A percentile compares a stretch with the other conserved stretches of the same genome.
These are phyloP conservation scores for Leuciscus idus DNA, from an alignment of 2,113 vertebrate species.

Conservation along the genomic window DNA sequence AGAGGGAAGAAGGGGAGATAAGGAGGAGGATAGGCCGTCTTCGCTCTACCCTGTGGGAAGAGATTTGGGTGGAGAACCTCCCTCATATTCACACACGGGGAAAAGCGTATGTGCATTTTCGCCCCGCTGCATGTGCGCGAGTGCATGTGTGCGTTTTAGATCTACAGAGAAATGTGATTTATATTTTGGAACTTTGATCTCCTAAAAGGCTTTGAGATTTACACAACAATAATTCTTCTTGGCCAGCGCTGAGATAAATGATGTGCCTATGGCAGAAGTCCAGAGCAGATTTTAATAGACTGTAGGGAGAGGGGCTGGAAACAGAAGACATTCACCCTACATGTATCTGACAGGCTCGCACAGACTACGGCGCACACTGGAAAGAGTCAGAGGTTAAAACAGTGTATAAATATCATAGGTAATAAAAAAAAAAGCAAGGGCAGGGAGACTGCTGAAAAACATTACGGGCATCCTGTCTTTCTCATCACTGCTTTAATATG, in stretches of 20 bases:
- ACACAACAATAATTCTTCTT: constrained; percentile 76
- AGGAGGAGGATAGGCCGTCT: constrained; percentile 40
- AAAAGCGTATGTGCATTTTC: constrained; percentile 29
- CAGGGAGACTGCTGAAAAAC: constrained; percentile 43
- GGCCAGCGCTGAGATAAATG: constrained; percentile 73
- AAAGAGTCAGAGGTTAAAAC: constrained; percentile 47
- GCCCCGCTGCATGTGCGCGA: neutral
- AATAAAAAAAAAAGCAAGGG: constrained; percentile 57
- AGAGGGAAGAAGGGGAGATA: constrained; percentile 24
- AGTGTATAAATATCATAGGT: constrained; percentile 53
- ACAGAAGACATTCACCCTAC: constrained; percentile 54
- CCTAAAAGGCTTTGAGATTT: constrained; percentile 75
- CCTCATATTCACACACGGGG: constrained; percentile 36
- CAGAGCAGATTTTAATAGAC: constrained; percentile 69
- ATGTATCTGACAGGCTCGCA: constrained; percentile 38
- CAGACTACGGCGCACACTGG: constrained; percentile 16
- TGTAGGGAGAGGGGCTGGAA: constrained; percentile 50
- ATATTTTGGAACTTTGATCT: constrained; percentile 77
- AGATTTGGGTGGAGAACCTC: constrained; percentile 57
- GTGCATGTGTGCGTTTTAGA: constrained; percentile 55
- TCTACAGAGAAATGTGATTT: constrained; percentile 73
- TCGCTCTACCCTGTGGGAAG: constrained; percentile 45
- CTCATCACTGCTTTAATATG: constrained; percentile 61
- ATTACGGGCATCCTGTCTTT: constrained; percentile 54
- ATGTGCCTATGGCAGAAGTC: constrained; percentile 69